Base-by-base conservation (phyloP, 1,140 invertebrate species). In the Meloidogyne chitwoodi region DNA sequence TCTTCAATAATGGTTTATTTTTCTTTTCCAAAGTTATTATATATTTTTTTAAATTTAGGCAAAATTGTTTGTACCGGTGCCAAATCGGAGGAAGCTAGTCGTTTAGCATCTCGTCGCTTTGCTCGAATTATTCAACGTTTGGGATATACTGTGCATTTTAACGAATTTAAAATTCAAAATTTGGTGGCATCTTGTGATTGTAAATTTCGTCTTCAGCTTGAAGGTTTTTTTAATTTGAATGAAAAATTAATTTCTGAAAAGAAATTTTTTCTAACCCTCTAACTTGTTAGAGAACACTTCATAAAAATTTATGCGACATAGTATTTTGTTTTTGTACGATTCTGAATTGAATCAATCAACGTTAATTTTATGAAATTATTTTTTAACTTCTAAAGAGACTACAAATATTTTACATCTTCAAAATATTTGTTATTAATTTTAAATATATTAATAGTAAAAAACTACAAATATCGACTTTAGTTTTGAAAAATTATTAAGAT, bases 61-160 rank as follows among this genome's bases (percentile, higher is more conserved):
- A 99, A 99, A 91, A 99, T 99, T 96, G 97, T 99, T 0, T 99
- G 97, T 88, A 99, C 97, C 0, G 97, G 97, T 22, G 97, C 97
- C 0, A 99, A 99, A 90, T 98, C 89, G 86, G 96, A 99, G 90
- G 95, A 98, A 64, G n/a, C 71, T 34, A 74, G 71, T 29, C 38
- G 98, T 89, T 89, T 99, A 77, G 97, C 96, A 71, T 96, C 78
- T 12, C 4, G 78, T 8, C 82, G 82, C 26, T 79, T 82, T 67
- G 97, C 97, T 26, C 91, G 97, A 84, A 99, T 99, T 88, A 95
- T 99, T 78, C 97, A 99, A 87, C 99, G 99, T 89, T 89, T 99
- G 27, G 96, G 95, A 74, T 98, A 98, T 90, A 91, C 91, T 91
- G 96, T 95, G 6, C 98, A 98, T 89, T 99, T 99, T 89, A 90